Evolutionary conservation across 2,888 invertebrate species (phyloP).

Genomic region (Parnassius orleans): DNA sequence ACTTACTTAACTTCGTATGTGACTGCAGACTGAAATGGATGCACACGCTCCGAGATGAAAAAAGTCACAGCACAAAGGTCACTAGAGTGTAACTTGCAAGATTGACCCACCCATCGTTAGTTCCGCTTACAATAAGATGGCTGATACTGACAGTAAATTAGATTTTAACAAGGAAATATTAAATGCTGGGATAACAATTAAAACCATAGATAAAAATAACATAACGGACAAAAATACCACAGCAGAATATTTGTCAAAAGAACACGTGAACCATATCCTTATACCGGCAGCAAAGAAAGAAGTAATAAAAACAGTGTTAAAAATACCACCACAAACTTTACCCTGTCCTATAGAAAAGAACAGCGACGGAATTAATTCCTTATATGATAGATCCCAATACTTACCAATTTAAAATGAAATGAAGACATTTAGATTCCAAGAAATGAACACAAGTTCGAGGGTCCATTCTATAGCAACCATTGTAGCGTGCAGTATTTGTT

Average conservation of each 20-base stretch:
- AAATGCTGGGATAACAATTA: conserved; percentile 61
- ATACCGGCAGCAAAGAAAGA: conserved; percentile 46
- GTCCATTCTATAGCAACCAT: conserved; percentile 30
- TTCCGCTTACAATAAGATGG: conserved; percentile 72
- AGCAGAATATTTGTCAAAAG: conserved; percentile 18
- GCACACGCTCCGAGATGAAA: conserved; percentile 86
- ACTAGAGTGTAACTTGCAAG: conserved; percentile 86
- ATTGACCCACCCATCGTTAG: conserved; percentile 79
- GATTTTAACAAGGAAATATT: conserved; percentile 64
- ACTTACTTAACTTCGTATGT: conserved; percentile 90
- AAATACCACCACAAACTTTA: conserved; percentile 65
- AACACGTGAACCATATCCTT: conserved; percentile 26
- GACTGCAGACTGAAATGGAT: conserved; percentile 91
- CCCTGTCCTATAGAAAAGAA: conserved; percentile 65
- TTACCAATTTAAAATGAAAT: conserved; percentile 74
- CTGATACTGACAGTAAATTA: conserved; percentile 48
- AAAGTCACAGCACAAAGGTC: conserved; percentile 84
- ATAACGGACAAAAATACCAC: conserved; percentile 47
- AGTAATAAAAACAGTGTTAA: conserved; percentile 62
- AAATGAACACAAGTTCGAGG: conserved; percentile 51
- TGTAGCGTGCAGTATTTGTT: conserved; percentile 56
- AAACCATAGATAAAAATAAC: conserved; percentile 61
- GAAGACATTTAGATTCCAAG: conserved; percentile 71
- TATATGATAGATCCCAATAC: conserved; percentile 65
- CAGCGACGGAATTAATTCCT: conserved; percentile 60